Percentiles rank a stretch among this genome's conserved stretches.
Conservation (phyloP, 2,888 invertebrate genomes). For the Zygogramma bicolorata region DNA sequence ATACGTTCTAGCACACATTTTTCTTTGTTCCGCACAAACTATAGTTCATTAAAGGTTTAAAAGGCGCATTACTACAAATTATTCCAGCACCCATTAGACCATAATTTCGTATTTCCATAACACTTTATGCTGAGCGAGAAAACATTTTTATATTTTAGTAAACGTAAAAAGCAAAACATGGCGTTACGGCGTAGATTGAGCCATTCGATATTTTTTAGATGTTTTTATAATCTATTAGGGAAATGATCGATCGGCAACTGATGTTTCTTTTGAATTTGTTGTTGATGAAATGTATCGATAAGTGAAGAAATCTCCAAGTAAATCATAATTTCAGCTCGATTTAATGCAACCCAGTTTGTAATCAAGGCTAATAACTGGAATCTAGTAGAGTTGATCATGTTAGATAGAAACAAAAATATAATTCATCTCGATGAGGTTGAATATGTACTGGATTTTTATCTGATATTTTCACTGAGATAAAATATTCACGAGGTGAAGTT, state of each 20-base stretch:
- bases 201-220: too few relatives aligned
- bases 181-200: neutral
- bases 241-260: neutral
- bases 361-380: too few relatives aligned
- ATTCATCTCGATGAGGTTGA: too few relatives aligned
- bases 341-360: too few relatives aligned
- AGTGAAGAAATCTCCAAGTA: too few relatives aligned
- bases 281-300: neutral
- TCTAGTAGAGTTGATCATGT: too few relatives aligned
- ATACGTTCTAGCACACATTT: neutral
- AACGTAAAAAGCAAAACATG: neutral
- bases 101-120: constrained; percentile 3
- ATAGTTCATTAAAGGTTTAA: neutral
- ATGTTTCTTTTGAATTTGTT: too few relatives aligned
- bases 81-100: neutral
- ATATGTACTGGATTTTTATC: too few relatives aligned
- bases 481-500: too few relatives aligned
- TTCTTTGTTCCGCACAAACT: neutral
- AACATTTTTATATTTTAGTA: neutral
- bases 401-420: too few relatives aligned
- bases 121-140: neutral
- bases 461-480: too few relatives aligned
- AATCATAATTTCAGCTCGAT: too few relatives aligned
- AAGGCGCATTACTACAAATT: constrained; percentile 3
- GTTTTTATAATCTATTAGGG: neutral